Evolutionary conservation across 2,797 vertebrate species (phyloP).

Genomic region (Schizothorax lantsangensis): DNA sequence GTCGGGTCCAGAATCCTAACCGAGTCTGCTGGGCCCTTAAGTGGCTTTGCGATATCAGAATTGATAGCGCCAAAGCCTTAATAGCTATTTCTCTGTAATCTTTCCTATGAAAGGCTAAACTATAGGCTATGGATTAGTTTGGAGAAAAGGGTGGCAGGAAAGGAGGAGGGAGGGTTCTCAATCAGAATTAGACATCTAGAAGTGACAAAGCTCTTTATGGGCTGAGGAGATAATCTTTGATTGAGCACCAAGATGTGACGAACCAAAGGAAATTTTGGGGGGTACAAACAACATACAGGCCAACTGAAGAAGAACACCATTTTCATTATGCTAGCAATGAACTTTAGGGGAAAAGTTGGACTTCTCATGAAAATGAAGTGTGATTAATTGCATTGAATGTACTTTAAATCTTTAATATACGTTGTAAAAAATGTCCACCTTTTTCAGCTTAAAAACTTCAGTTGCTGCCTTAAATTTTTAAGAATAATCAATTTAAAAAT

Average conservation of each 20-base stretch:
- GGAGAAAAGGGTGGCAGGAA: constrained; percentile 68
- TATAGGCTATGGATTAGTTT: constrained; percentile 86
- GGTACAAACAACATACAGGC: constrained; percentile 65
- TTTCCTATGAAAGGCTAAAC: constrained; percentile 86
- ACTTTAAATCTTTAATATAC: neutral
- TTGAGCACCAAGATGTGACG: constrained; percentile 77
- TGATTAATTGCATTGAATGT: neutral
- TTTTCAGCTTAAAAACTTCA: neutral
- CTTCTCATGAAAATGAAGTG: neutral
- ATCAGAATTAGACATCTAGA: constrained; percentile 83
- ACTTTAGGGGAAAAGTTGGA: neutral
- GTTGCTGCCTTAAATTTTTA: no score
- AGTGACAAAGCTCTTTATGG: constrained; percentile 82
- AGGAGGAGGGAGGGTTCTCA: constrained; percentile 78
- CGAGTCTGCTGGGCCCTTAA: constrained; percentile 80
- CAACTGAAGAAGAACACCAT: constrained; percentile 43
- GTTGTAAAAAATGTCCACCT: neutral
- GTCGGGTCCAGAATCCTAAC: constrained; percentile 76
- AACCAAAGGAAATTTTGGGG: constrained; percentile 68
- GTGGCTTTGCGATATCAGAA: constrained; percentile 83
- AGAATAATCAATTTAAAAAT: no score
- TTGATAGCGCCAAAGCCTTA: constrained; percentile 86
- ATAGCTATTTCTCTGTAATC: constrained; percentile 88
- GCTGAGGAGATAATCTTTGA: constrained; percentile 80
- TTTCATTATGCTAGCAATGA: neutral